Evolutionary conservation across 2,113 vertebrate species (phyloP), one percentile per base, ranked within the genome.

Genomic region (Cyanoramphus novaezelandiae): DNA sequence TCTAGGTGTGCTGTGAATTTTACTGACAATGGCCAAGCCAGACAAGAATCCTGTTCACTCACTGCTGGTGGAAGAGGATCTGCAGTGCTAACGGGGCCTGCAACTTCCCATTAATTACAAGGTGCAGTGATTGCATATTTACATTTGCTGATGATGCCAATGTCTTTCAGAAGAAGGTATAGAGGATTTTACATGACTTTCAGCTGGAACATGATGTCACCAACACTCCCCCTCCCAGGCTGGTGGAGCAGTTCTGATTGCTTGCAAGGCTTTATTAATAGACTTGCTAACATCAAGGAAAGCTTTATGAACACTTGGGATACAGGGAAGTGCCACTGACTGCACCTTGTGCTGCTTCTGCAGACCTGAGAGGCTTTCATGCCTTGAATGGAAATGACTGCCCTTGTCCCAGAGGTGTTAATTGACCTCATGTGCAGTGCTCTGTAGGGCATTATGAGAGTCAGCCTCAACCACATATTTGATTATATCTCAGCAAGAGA

Each of bases 261-360:
- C 95, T 79, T 82, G 80, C 83, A 82, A 60, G 0, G 25, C 70
- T 95, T 95, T 93, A 96, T 96, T 96, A 96, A 95, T 93, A 96
- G 86, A 95, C 74, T 95, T 95, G 96, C 92, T 85, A 96, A 85
- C 92, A 94, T 92, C 95, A 96, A 92, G 75, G 70, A 89, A 94
- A 95, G 88, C 74, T 94, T 96, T 88, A 88, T 44, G 86, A 96
- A 82, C 74, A 72, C 41, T 92, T 76, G 33, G 83, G 88, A 57
- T 72, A 72, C 70, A 79, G 41, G 75, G 28, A 94, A 89, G 70
- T 76, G 90, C 80, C 74, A 89, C 44, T 35, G 52, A 62, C 93
- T 94, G 72, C 86, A 96, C 83, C 88, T 94, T 90, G 60, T 57
- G 72, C 95, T 70, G 50, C 81, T 71, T 75, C 60, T 87, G 62